Evolutionary conservation across 2,113 vertebrate genomes (phyloP), one percentile per base, ranked within the genome.

Genomic region (Melierax canorus): DNA sequence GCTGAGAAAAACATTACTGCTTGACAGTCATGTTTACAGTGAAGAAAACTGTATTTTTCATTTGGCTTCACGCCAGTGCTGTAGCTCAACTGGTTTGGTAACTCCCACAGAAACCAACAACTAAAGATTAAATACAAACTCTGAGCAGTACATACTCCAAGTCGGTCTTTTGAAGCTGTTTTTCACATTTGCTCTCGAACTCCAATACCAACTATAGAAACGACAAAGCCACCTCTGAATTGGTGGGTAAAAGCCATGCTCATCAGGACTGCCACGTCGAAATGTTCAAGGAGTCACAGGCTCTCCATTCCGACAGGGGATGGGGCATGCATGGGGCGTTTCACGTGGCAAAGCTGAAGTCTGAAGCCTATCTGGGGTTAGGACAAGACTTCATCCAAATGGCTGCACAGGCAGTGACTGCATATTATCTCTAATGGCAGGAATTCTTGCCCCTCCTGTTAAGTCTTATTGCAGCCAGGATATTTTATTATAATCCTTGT

Each of bases 31-130:
- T 95, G 94, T 96, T 96, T 96, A 97, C 92, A 96, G 93, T 95
- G 94, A 94, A 96, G 95, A 95, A 92, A 97, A 96, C 89, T 91
- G 94, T 95, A 94, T 96, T 97, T 97, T 97, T 96, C 94, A 90
- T 94, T 87, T 96, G 92, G 94, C 86, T 88, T 83, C 27, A 38
- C 9, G 87, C 96, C 96, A 97, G 68, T 0, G 1, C 84, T 97
- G 81, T 89, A 95, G 93, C 91, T 97, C 83, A 96, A 97, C 95
- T 96, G 91, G 96, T 96, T 97, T 92, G 93, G 93, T 95, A 94
- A 95, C 96, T 97, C 94, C 79, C 90, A 97, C 92, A 95, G 95
- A 96, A 94, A 93, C 91, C 86, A 97, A 80, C 94, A 95, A 95
- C 87, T 69, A 66, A 64, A 90, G 87, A 97, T 94, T 67, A 89